phyloP scores from a whole-genome alignment of 35 echinoderm and acorn worm species.

The Anneissia japonica region DNA sequence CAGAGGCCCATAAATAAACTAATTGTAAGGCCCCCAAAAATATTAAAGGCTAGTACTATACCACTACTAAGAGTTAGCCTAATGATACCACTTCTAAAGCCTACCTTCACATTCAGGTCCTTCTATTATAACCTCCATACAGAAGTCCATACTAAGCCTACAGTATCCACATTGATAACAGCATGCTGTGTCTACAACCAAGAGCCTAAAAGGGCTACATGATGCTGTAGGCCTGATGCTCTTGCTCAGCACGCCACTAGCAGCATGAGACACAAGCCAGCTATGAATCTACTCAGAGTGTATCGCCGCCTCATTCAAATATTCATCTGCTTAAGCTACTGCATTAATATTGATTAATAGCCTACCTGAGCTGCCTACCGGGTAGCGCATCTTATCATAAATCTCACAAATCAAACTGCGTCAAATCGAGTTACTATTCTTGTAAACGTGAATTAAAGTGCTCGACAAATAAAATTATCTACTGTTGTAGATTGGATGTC shows the following conservation, averaged over 20 bases:
- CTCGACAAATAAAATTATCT: background rate
- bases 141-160: background rate
- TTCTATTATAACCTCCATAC: background rate
- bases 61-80: no score
- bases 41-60: no score
- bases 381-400: background rate
- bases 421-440: background rate
- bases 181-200: no score
- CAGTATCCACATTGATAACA: background rate
- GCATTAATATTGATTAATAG: background rate
- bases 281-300: background rate
- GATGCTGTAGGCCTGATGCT: background rate
- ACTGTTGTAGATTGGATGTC: no score
- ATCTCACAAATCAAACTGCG: background rate
- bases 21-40: no score
- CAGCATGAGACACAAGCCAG: background rate
- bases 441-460: background rate
- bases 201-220: background rate
- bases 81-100: background rate
- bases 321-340: background rate
- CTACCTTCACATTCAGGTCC: background rate
- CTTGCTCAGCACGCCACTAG: background rate
- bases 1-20: no score
- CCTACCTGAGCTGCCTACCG: background rate
- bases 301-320: background rate